phyloP scores from a whole-genome alignment of 2,888 invertebrate genomes.

The Drosophila flavopinicola region DNA sequence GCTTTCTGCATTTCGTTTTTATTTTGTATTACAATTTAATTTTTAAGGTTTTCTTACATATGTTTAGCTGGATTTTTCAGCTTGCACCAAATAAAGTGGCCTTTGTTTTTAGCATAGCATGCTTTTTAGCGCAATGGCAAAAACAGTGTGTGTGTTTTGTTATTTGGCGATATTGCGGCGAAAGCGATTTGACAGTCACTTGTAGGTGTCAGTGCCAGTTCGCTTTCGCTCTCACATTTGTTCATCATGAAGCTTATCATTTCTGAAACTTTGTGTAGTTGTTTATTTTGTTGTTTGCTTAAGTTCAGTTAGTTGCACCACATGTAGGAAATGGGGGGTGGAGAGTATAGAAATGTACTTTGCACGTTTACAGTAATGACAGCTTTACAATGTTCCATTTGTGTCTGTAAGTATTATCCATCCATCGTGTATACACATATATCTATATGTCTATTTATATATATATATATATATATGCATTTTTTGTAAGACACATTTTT shows the following conservation, averaged over 20 bases:
- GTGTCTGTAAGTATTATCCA: slow-evolving; percentile 26
- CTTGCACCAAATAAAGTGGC: neutral
- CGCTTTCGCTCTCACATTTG: slow-evolving; percentile 8
- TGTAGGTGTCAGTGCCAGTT: slow-evolving; percentile 7
- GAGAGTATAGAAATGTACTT: slow-evolving; percentile 15
- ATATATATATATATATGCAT: slow-evolving; percentile 14
- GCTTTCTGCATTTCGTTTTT: neutral
- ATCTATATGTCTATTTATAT: slow-evolving; percentile 18
- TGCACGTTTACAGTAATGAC: slow-evolving; percentile 42
- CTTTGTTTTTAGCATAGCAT: slow-evolving; percentile 6
- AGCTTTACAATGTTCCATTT: slow-evolving; percentile 42
- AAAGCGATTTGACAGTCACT: slow-evolving; percentile 17
- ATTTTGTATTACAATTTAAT: slow-evolving; percentile 27
- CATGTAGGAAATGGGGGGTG: slow-evolving; percentile 20
- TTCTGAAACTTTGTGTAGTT: slow-evolving; percentile 6
- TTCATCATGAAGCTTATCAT: slow-evolving; percentile 7
- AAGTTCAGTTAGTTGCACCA: slow-evolving; percentile 47
- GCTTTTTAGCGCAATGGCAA: slow-evolving; percentile 12
- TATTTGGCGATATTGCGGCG: slow-evolving; percentile 17
- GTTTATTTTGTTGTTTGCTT: slow-evolving; percentile 16
- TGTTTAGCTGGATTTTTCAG: slow-evolving; percentile 16
- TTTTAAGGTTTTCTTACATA: slow-evolving; percentile 19
- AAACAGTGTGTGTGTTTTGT: neutral
- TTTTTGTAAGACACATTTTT: slow-evolving; percentile 74
- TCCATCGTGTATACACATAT: slow-evolving; percentile 14